Conservation (phyloP, 2,797 vertebrate genomes). For the Hippocampus kuda region DNA sequence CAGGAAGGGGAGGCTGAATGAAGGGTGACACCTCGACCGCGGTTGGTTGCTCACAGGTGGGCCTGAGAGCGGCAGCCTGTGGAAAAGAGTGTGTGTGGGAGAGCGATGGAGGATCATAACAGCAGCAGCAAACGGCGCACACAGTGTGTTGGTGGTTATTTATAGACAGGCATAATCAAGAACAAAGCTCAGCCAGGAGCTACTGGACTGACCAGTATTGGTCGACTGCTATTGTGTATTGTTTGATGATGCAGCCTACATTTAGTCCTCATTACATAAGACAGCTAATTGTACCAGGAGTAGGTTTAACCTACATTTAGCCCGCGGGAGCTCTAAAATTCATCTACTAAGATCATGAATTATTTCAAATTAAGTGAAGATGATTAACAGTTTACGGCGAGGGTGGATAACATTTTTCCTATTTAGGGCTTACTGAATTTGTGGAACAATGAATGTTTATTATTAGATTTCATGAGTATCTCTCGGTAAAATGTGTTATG, state of each 20-base stretch:
- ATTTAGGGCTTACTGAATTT: background rate
- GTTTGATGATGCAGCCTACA: conserved; percentile 33
- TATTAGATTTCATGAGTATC: background rate
- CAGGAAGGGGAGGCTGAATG: conserved; percentile 22
- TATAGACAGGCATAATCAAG: conserved; percentile 49
- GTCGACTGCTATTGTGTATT: conserved; percentile 32
- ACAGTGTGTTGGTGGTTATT: conserved; percentile 51
- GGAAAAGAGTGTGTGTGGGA: conserved; percentile 26
- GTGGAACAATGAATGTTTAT: background rate
- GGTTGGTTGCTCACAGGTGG: conserved; percentile 24
- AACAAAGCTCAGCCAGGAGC: conserved; percentile 40
- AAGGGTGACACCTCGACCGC: conserved; percentile 18
- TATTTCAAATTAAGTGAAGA: background rate
- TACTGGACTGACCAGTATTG: conserved; percentile 38
- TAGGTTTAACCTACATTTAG: conserved; percentile 37
- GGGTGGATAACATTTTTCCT: background rate
- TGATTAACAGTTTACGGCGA: background rate
- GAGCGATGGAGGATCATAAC: conserved; percentile 37
- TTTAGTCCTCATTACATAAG: conserved; percentile 39
- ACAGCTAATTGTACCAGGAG: conserved; percentile 18
- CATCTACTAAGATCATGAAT: background rate
- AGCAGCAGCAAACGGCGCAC: conserved; percentile 40
- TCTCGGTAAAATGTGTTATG: background rate
- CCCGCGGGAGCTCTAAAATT: conserved; percentile 14
- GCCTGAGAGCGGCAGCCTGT: conserved; percentile 23